Percentiles rank a stretch among this genome's conserved stretches.
These are phyloP conservation scores for Trisateles emortualis DNA, from an alignment of 2,888 invertebrate genomes.

Conservation along the genomic window DNA sequence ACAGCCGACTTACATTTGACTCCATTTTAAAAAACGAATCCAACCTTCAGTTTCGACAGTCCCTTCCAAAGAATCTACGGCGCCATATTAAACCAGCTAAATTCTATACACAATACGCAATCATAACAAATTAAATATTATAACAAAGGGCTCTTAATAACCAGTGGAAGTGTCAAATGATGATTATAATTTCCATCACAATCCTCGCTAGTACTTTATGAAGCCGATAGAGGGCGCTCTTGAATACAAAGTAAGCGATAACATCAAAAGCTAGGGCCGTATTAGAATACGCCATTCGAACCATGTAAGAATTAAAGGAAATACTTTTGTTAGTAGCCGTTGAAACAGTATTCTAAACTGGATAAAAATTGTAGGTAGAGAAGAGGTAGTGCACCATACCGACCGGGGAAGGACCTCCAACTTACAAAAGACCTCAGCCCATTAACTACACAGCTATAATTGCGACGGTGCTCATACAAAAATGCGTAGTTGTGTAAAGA, in stretches of 20 bases:
- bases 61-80: constrained; percentile 17
- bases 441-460: too few species aligned
- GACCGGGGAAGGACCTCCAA: too few species aligned
- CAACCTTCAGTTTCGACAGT: constrained; percentile 14
- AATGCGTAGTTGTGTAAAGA: too few species aligned
- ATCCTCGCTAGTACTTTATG: constrained; percentile 69
- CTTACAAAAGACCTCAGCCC: too few species aligned
- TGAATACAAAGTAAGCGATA: constrained; percentile 78
- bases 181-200: constrained; percentile 81
- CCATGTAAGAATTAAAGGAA: constrained; percentile 11
- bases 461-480: too few species aligned
- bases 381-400: too few species aligned
- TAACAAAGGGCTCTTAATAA: constrained; percentile 65
- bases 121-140: constrained; percentile 39
- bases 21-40: background rate
- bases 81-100: constrained; percentile 11
- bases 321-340: constrained; percentile 1
- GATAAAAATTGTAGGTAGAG: too few species aligned
- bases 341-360: too few species aligned
- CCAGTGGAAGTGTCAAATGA: constrained; percentile 68
- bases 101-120: constrained; percentile 34
- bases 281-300: constrained; percentile 44
- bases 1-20: background rate
- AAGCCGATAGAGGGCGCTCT: constrained; percentile 60
- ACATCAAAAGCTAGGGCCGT: constrained; percentile 66